A percentile compares a stretch with the other conserved stretches of the same genome.
Conservation (phyloP, 1,140 invertebrate species). For the Bactericera cockerelli region DNA sequence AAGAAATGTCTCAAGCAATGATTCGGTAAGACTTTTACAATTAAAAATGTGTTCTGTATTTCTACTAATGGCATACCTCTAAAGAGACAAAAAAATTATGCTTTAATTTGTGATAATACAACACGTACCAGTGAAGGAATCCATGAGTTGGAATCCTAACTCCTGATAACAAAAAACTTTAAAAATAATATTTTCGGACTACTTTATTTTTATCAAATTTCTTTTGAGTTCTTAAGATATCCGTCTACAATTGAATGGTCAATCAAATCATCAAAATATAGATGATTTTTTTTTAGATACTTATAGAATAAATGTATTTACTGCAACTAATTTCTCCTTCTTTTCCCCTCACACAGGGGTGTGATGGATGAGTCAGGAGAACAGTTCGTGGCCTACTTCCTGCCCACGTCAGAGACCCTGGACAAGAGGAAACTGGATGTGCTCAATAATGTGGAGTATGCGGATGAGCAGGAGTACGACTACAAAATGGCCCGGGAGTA, state of each 20-base stretch:
- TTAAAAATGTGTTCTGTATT: slow-evolving; percentile 8
- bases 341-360: slow-evolving; percentile 48
- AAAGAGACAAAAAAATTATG: slow-evolving; percentile 12
- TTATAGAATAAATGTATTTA: too few species aligned
- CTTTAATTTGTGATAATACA: not conserved
- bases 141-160: too few species aligned
- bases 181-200: too few species aligned
- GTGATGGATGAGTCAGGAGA: slow-evolving; percentile 96
- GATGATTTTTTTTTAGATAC: too few species aligned
- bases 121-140: too few species aligned
- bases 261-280: too few species aligned
- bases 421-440: slow-evolving; percentile 71
- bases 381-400: slow-evolving; percentile 96
- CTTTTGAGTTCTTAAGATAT: too few species aligned
- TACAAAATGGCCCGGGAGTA: slow-evolving; percentile 92
- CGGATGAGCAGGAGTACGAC: slow-evolving; percentile 83
- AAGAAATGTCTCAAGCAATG: slow-evolving; percentile 98
- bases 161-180: too few species aligned
- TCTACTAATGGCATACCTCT: slow-evolving; percentile 14
- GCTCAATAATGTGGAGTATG: slow-evolving; percentile 60
- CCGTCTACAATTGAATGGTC: too few species aligned
- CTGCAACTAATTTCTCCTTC: too few species aligned
- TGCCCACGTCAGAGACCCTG: slow-evolving; percentile 85
- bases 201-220: too few species aligned
- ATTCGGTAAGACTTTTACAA: slow-evolving; percentile 46